phyloP scores from a whole-genome alignment of 1,140 invertebrate genomes.

The Contarinia nasturtii region DNA sequence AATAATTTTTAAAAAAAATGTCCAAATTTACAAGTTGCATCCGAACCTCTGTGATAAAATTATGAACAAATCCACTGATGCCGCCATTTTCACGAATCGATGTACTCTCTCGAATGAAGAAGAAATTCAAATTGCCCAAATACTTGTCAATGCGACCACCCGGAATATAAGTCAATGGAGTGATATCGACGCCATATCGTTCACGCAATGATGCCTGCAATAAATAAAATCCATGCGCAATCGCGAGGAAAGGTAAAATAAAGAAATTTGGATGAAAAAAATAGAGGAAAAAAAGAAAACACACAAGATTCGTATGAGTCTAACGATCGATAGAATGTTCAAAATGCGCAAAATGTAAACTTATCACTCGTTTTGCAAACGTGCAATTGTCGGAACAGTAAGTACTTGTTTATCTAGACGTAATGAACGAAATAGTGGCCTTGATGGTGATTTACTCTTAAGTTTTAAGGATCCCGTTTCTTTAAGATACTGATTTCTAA shows the following conservation, averaged over 20 bases:
- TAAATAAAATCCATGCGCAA: background rate
- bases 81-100: slow-evolving; percentile 81
- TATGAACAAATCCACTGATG: slow-evolving; percentile 81
- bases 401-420: background rate
- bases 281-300: no score
- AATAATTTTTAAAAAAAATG: background rate
- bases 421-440: slow-evolving; percentile 6
- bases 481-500: slow-evolving; percentile 1
- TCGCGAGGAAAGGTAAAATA: background rate
- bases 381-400: no score
- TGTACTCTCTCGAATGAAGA: slow-evolving; percentile 87
- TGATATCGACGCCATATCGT: slow-evolving; percentile 64
- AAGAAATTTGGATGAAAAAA: background rate
- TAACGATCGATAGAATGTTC: background rate
- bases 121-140: slow-evolving; percentile 84
- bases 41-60: slow-evolving; percentile 69
- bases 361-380: no score
- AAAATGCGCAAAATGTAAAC: background rate
- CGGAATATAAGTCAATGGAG: slow-evolving; percentile 62
- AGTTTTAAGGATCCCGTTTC: slow-evolving; percentile 6
- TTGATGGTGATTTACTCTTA: slow-evolving; percentile 14
- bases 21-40: background rate
- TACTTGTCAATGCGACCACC: slow-evolving; percentile 67
- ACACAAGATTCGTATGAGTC: no score
- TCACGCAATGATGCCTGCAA: slow-evolving; percentile 38